Conservation (phyloP, 64 coral and sea anemone species). For the Orbicella faveolata region DNA sequence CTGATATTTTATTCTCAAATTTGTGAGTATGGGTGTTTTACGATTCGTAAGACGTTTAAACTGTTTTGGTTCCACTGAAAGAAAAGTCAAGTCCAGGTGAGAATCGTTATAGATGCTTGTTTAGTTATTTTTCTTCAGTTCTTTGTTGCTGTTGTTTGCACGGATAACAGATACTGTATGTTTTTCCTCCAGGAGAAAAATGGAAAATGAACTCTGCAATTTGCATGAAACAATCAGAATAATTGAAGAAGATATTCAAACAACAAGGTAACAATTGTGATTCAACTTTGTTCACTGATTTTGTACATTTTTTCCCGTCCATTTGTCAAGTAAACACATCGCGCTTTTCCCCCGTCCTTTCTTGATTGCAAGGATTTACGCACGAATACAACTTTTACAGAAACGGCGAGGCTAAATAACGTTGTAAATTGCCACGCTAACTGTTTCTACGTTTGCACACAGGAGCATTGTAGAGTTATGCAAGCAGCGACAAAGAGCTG, state of each 20-base stretch:
- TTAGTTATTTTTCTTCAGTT: neutral
- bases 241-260: conserved; percentile 1
- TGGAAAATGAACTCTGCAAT: neutral
- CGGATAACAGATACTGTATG: too few species aligned
- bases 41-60: neutral
- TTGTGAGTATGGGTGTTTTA: neutral
- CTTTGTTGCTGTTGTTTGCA: neutral
- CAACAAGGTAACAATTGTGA: neutral
- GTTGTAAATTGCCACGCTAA: too few species aligned
- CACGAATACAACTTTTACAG: too few species aligned
- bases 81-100: neutral
- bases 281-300: too few species aligned
- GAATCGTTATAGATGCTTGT: neutral
- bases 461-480: too few species aligned
- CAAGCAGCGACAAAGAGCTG: too few species aligned
- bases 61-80: neutral
- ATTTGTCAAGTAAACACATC: too few species aligned
- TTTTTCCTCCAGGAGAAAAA: neutral
- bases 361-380: too few species aligned
- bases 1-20: neutral
- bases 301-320: too few species aligned
- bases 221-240: neutral
- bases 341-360: too few species aligned
- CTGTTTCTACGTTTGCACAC: too few species aligned
- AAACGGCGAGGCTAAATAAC: too few species aligned